phyloP scores from a whole-genome alignment of 1,140 invertebrate species.

The Bilobella aurantiaca region DNA sequence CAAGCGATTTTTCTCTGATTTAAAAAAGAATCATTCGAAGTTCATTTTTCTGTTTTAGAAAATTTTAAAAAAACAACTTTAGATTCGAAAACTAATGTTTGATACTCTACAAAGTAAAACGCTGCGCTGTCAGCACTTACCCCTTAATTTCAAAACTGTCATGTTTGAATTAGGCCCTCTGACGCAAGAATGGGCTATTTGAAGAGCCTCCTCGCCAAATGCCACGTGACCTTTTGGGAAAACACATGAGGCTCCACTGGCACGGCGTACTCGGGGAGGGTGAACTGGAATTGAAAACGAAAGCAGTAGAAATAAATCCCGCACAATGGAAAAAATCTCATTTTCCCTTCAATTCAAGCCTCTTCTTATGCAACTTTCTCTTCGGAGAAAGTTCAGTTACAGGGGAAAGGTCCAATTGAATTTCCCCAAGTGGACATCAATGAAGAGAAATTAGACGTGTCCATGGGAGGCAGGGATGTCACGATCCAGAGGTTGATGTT shows the following conservation, averaged over 20 bases:
- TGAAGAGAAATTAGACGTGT: constrained; percentile 9
- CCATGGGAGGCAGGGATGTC: constrained; percentile 5
- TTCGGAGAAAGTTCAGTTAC: not conserved
- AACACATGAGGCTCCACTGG: not conserved
- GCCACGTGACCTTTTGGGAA: not conserved
- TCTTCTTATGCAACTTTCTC: not conserved
- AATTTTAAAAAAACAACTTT: no score
- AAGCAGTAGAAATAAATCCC: not conserved
- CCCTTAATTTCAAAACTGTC: no score
- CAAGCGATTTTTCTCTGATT: no score
- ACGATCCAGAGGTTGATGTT: constrained; percentile 7
- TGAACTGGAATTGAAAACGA: not conserved
- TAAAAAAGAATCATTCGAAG: no score
- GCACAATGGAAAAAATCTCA: constrained; percentile 5
- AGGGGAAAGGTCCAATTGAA: not conserved
- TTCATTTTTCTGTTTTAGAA: no score
- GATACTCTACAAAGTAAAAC: no score
- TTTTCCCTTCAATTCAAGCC: not conserved
- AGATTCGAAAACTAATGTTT: no score
- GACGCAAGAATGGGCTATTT: no score
- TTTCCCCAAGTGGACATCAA: constrained; percentile 8
- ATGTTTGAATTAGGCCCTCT: no score
- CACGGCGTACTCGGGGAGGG: not conserved
- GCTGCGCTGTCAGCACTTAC: no score
- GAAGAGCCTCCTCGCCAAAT: not conserved